Percentiles rank a stretch among this genome's conserved stretches.
Evolutionary conservation across 2,113 vertebrate species (phyloP).

Genomic region (Puntigrus tetrazona): DNA sequence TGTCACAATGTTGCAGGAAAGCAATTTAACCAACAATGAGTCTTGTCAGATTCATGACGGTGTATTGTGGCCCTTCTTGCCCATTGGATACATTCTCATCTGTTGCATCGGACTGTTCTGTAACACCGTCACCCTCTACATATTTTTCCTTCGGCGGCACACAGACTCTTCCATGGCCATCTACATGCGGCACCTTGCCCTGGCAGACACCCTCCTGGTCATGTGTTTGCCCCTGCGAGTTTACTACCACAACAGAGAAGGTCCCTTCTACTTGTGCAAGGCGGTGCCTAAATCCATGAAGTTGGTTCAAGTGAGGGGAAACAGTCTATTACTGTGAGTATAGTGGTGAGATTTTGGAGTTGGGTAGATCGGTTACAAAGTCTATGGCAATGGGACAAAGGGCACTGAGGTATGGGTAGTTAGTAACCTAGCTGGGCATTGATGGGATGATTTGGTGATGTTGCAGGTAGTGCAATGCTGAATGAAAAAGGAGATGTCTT

Average conservation of each 20-base stretch:
- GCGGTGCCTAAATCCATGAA: no score
- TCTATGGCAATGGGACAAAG: no score
- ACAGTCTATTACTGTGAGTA: no score
- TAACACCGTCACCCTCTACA: slow-evolving; percentile 64
- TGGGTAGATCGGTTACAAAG: no score
- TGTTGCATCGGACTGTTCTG: slow-evolving; percentile 63
- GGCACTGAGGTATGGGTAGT: no score
- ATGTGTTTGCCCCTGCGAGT: slow-evolving; percentile 70
- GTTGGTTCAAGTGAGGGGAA: no score
- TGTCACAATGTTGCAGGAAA: slow-evolving; percentile 16
- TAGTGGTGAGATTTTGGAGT: no score
- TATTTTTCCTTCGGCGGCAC: slow-evolving; percentile 58
- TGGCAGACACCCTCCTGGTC: slow-evolving; percentile 69
- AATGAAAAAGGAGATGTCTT: no score
- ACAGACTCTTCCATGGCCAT: slow-evolving; percentile 61
- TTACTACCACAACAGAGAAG: slow-evolving; percentile 61
- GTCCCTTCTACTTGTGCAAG: slow-evolving; percentile 64
- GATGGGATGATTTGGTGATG: no score
- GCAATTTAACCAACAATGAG: slow-evolving; percentile 26
- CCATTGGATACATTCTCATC: slow-evolving; percentile 64
- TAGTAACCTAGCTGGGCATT: no score
- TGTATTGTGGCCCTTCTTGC: slow-evolving; percentile 56
- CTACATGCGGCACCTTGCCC: slow-evolving; percentile 70
- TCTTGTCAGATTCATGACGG: slow-evolving; percentile 61
- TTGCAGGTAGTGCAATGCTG: no score